Percentiles rank a stretch among this genome's conserved stretches.
These are phyloP conservation scores for Acanthurus leucopareius DNA, from an alignment of 2,797 vertebrate genomes.

Conservation along the genomic window DNA sequence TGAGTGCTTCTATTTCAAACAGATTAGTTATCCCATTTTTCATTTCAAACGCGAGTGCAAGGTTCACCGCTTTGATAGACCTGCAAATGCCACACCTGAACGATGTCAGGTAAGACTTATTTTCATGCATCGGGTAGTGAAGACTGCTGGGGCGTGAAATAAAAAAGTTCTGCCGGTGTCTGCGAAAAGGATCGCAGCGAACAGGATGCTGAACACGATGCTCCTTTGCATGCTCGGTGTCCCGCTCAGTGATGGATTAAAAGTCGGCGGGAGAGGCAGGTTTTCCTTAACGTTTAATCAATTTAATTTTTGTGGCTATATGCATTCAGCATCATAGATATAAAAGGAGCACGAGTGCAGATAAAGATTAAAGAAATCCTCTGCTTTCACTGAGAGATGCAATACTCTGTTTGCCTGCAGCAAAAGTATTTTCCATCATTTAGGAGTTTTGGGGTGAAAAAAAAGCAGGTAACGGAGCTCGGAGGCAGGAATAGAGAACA, in stretches of 20 bases:
- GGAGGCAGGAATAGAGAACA: conserved; percentile 19
- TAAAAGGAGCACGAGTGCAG: background rate
- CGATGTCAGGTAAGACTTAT: conserved; percentile 17
- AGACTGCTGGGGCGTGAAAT: conserved; percentile 60
- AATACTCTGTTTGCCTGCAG: background rate
- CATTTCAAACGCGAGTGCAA: conserved; percentile 33
- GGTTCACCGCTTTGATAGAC: conserved; percentile 29
- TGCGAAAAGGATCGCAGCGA: conserved; percentile 28
- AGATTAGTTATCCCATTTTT: conserved; percentile 37
- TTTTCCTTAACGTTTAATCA: conserved; percentile 6
- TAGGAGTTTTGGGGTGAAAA: background rate
- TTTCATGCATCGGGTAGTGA: conserved; percentile 41
- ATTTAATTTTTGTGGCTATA: background rate
- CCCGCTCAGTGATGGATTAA: conserved; percentile 28
- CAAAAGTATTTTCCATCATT: conserved; percentile 19
- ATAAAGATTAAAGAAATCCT: background rate
- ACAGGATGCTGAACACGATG: conserved; percentile 20
- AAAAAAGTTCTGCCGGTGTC: conserved; percentile 30
- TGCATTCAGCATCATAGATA: background rate
- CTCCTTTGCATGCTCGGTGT: conserved; percentile 37
- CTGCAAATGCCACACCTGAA: conserved; percentile 42
- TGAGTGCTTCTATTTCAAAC: conserved; percentile 5
- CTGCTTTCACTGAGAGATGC: background rate
- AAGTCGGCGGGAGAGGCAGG: background rate
- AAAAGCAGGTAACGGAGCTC: conserved; percentile 30